These are phyloP conservation scores for Leucania comma DNA, from an alignment of 2,888 invertebrate genomes.

Conservation along the genomic window DNA sequence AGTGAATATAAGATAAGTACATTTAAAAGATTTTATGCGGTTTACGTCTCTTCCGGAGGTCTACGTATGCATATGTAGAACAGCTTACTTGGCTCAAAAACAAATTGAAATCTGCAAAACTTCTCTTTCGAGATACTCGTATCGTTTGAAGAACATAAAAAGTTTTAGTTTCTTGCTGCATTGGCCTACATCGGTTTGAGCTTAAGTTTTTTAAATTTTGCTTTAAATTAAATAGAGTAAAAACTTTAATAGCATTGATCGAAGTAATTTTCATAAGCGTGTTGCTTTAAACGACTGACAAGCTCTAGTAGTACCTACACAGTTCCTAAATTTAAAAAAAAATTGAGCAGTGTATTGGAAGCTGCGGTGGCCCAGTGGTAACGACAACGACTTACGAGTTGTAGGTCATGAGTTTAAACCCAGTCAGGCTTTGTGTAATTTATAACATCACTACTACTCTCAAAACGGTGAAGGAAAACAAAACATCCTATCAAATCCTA, in stretches of 20 bases:
- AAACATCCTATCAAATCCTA: too few relatives aligned
- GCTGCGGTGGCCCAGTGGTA: too few relatives aligned
- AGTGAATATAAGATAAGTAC: slow-evolving; percentile 16
- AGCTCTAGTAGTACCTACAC: too few relatives aligned
- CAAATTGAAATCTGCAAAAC: slow-evolving; percentile 44
- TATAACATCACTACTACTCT: too few relatives aligned
- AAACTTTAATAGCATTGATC: background rate
- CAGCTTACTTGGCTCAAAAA: slow-evolving; percentile 55
- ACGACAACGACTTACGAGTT: too few relatives aligned
- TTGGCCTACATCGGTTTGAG: slow-evolving; percentile 5
- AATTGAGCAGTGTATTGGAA: background rate
- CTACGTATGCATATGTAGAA: slow-evolving; percentile 12
- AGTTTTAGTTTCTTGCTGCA: slow-evolving; percentile 26
- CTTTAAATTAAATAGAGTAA: background rate
- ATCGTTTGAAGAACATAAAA: slow-evolving; percentile 33
- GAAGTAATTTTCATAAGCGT: background rate
- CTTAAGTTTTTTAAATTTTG: background rate
- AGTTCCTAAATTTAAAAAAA: background rate
- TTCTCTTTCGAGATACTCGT: slow-evolving; percentile 31
- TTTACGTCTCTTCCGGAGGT: slow-evolving; percentile 1
- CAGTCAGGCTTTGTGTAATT: too few relatives aligned
- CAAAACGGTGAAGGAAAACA: too few relatives aligned
- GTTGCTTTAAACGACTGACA: too few relatives aligned
- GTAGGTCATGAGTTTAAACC: too few relatives aligned
- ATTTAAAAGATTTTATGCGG: slow-evolving; percentile 41